These are phyloP conservation scores for Candoia aspera DNA, from an alignment of 2,113 vertebrate genomes.

Conservation along the genomic window DNA sequence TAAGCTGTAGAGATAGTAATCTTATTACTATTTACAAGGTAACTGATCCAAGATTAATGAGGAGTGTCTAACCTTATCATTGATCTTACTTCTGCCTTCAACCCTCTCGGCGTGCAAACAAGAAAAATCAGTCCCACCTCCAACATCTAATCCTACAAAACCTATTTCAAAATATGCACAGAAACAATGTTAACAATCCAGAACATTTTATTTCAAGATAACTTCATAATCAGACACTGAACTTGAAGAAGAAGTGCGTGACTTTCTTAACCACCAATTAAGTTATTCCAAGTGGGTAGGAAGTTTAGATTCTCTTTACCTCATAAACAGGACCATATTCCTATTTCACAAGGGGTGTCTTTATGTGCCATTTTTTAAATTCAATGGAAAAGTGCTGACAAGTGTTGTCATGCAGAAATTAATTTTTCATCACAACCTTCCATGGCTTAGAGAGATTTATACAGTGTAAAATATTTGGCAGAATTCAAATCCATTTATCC, in stretches of 20 bases:
- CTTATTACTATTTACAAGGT: background rate
- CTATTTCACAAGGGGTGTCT: conserved; percentile 45
- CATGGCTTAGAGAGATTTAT: conserved; percentile 52
- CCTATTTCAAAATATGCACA: background rate
- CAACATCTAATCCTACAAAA: background rate
- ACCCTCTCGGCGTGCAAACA: background rate
- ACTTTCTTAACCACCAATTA: conserved; percentile 37
- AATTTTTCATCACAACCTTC: conserved; percentile 63
- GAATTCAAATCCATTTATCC: conserved; percentile 60
- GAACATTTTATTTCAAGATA: background rate
- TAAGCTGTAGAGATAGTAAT: background rate
- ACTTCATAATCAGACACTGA: background rate
- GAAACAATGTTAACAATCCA: background rate
- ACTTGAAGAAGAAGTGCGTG: background rate
- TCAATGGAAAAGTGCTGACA: conserved; percentile 64
- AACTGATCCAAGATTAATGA: background rate
- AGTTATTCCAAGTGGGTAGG: conserved; percentile 36
- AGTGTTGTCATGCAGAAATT: conserved; percentile 58
- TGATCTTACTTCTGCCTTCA: background rate
- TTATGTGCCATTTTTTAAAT: conserved; percentile 47
- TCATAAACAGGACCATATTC: conserved; percentile 48
- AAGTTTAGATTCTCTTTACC: conserved; percentile 38
- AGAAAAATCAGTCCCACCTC: background rate
- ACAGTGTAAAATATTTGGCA: conserved; percentile 59
- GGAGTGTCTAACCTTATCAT: background rate